phyloP scores from a whole-genome alignment of 2,113 vertebrate genomes.

The Alethe diademata region DNA sequence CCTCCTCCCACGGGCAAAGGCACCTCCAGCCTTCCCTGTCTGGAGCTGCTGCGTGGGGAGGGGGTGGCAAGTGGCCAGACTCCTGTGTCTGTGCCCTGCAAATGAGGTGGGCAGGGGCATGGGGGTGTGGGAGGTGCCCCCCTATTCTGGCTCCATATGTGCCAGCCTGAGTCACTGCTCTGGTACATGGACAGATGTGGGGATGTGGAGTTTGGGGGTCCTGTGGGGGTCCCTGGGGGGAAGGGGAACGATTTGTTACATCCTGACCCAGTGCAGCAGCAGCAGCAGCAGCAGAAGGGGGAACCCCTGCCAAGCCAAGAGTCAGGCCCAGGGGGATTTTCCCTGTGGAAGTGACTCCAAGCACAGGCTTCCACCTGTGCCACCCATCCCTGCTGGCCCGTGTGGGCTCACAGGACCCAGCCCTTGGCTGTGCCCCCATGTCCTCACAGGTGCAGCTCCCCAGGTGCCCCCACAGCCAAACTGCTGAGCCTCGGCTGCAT shows the following conservation, averaged over 20 bases:
- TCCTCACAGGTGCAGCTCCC: background rate
- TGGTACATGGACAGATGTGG: accelerated
- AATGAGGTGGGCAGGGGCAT: accelerated
- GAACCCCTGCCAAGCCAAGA: accelerated
- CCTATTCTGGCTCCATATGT: accelerated
- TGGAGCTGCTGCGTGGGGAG: accelerated
- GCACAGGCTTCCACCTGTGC: too few species aligned
- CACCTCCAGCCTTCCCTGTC: background rate
- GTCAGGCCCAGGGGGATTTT: too few species aligned
- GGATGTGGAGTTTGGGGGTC: accelerated
- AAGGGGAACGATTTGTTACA: background rate
- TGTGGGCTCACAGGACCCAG: accelerated
- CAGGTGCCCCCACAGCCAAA: accelerated
- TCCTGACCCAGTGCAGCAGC: background rate
- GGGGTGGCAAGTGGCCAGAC: accelerated
- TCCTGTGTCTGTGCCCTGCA: accelerated
- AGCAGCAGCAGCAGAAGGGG: background rate
- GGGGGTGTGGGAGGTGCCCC: background rate
- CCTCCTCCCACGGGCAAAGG: background rate
- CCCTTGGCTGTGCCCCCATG: background rate
- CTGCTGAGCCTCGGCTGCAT: accelerated
- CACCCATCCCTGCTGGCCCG: accelerated
- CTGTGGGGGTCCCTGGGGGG: too few species aligned
- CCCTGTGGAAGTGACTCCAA: accelerated
- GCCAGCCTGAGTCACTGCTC: accelerated